Percentiles rank a stretch among this genome's conserved stretches.
Conservation (phyloP, 2,113 vertebrate genomes). For the Condylura cristata region DNA sequence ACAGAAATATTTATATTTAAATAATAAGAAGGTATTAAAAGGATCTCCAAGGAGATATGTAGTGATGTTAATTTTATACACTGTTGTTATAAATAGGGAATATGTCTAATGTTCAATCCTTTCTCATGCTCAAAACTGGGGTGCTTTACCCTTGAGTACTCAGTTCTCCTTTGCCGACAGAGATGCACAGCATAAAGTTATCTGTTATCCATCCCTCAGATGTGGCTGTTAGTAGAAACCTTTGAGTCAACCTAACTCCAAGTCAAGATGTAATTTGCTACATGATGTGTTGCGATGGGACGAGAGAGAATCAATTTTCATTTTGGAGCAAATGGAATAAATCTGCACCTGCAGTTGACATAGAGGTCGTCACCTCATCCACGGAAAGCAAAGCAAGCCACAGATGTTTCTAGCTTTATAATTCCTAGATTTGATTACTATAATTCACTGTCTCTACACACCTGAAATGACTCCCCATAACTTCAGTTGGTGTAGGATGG, state of each 20-base stretch:
- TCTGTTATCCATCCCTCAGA: not conserved
- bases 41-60: not conserved
- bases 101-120: not conserved
- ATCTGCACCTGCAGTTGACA: slow-evolving; percentile 47
- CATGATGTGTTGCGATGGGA: slow-evolving; percentile 45
- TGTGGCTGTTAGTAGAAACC: slow-evolving; percentile 32
- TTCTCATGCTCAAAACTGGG: not conserved
- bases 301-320: slow-evolving; percentile 62
- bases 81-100: not conserved
- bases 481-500: not conserved
- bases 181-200: not conserved
- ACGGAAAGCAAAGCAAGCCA: not conserved
- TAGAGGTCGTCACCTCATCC: slow-evolving; percentile 24
- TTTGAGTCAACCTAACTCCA: slow-evolving; percentile 53
- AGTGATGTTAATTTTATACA: not conserved
- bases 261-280: slow-evolving; percentile 60
- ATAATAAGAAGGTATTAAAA: not conserved
- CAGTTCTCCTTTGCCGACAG: not conserved
- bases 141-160: not conserved
- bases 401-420: slow-evolving; percentile 34
- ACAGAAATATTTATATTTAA: not conserved
- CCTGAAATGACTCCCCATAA: not conserved
- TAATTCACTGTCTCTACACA: slow-evolving; percentile 36
- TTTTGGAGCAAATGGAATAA: slow-evolving; percentile 62
- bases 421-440: slow-evolving; percentile 60